A percentile compares a stretch with the other conserved stretches of the same genome.
Evolutionary conservation across 2,888 invertebrate genomes (phyloP).

Genomic region (Meteorus colon): DNA sequence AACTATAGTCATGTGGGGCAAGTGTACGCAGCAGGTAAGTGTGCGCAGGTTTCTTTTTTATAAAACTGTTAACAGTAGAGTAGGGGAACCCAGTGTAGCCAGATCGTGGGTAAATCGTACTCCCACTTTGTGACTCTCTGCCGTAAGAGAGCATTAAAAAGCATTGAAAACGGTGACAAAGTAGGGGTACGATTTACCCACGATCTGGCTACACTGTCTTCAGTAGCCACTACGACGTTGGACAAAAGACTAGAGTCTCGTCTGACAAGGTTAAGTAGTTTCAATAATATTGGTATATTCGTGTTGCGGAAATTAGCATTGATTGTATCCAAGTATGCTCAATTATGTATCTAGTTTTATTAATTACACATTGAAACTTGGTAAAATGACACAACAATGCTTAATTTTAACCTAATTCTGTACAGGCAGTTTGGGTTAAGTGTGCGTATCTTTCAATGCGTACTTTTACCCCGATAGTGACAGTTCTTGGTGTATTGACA

Average conservation of each 20-base stretch:
- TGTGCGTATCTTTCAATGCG: constrained; percentile 25
- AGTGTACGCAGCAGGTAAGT: constrained; percentile 32
- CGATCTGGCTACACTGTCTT: constrained; percentile 3
- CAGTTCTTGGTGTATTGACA: constrained; percentile 6
- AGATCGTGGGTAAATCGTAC: no score
- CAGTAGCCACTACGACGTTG: constrained; percentile 27
- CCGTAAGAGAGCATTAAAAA: no score
- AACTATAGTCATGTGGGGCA: constrained; percentile 35
- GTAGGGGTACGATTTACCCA: constrained; percentile 29
- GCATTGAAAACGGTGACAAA: no score
- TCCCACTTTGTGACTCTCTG: no score
- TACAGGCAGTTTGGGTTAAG: constrained; percentile 2
- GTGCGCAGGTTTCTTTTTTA: constrained; percentile 11
- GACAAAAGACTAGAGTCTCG: constrained; percentile 29
- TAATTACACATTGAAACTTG: constrained; percentile 20
- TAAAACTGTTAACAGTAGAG: constrained; percentile 27
- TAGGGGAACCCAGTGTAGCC: no score
- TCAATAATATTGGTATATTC: constrained; percentile 24
- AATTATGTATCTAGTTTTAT: constrained; percentile 24
- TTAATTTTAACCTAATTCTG: constrained; percentile 24
- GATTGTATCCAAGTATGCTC: neutral
- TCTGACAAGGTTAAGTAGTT: constrained; percentile 28
- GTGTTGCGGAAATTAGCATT: constrained; percentile 5
- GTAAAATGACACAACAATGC: constrained; percentile 24
- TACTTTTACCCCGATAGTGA: constrained; percentile 31